Evolutionary conservation across 2,113 vertebrate species (phyloP).

Genomic region (Pterocles orientalis): DNA sequence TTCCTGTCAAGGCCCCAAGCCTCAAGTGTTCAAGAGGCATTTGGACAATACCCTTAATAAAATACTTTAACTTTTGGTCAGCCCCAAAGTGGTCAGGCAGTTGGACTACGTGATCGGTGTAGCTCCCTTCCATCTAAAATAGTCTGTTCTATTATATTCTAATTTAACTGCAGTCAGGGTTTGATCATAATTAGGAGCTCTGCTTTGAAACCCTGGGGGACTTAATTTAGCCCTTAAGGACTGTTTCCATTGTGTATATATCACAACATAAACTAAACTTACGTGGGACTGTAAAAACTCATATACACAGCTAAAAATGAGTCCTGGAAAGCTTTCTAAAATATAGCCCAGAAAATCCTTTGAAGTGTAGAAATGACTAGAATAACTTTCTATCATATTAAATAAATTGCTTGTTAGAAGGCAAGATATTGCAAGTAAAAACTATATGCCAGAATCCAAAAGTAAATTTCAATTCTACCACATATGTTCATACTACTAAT

Average conservation of each 20-base stretch:
- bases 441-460: neutral
- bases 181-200: neutral
- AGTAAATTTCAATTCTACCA: neutral
- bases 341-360: neutral
- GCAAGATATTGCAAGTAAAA: neutral
- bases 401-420: neutral
- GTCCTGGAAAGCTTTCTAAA: neutral
- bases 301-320: neutral
- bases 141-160: neutral
- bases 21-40: neutral
- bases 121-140: neutral
- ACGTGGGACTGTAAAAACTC: neutral
- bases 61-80: neutral
- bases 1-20: neutral
- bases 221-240: neutral
- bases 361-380: neutral
- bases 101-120: neutral
- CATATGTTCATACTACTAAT: neutral
- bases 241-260: neutral
- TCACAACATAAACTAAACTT: neutral
- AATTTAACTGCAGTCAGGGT: neutral
- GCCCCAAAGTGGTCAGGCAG: neutral
- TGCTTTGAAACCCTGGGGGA: neutral
- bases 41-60: neutral
- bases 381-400: neutral